Evolutionary conservation across 2,797 vertebrate genomes (phyloP), one percentile per base, ranked within the genome.

Genomic region (Melanotaenia nigrans): DNA sequence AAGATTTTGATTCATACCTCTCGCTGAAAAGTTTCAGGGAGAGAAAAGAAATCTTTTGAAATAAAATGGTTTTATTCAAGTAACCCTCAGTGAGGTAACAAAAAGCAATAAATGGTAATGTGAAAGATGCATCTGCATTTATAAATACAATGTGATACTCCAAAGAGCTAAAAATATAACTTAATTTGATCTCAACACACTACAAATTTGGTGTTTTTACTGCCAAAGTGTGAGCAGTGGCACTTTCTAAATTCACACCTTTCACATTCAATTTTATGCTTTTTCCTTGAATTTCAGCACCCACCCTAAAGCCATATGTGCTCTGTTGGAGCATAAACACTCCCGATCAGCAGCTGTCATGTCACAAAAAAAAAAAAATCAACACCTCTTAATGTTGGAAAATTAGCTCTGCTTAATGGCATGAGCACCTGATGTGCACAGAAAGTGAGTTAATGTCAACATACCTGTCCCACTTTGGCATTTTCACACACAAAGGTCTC

Each of bases 401-500:
- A 24, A 67, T 57, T 0, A 35, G 49, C 1, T 25, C 49, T 33
- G 18, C 40, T 56, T 25, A 28, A 28, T 3, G 33, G 33, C 28
- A 25, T 1, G 1, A 64, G 49, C 0, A 0, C 5, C 38, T 3
- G 25, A 2, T 0, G 6, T 36, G 33, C 14, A 47, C 11, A 45
- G 47, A 25, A 14, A 28, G 32, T 5, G 1, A 18, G 40, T 24
- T 28, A 12, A 53, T 2, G 32, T 18, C 35, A 18, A 90, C 81
- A 53, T 95, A 99, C 98, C 97, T 99, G 97, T 92, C 97, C 96
- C 55, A 89, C 73, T 92, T 96, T 97, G 82, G 97, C 94, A 67
- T 96, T 97, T 89, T 99, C 97, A 93, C 98, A 99, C 42, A 99
- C 97, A 68, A 96, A 95, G 75, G 96, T 97, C 86, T 99, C 97